phyloP scores from a whole-genome alignment of 2,113 vertebrate species.

The Sterna hirundo region DNA sequence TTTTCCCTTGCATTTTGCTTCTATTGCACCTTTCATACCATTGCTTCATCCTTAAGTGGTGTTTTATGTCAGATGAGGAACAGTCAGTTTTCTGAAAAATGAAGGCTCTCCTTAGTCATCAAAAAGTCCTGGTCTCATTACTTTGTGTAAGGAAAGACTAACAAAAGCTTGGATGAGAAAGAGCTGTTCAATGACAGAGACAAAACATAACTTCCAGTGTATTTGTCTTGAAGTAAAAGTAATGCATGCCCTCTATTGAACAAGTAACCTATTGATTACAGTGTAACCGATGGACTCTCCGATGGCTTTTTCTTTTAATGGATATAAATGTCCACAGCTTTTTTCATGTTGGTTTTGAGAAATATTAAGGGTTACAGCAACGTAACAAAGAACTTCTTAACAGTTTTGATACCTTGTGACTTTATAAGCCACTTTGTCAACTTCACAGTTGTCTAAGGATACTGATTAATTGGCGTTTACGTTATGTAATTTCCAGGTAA shows the following conservation, averaged over 20 bases:
- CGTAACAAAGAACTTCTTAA: background rate
- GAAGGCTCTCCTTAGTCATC: background rate
- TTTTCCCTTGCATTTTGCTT: background rate
- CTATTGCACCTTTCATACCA: background rate
- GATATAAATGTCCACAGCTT: background rate
- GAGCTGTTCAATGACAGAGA: background rate
- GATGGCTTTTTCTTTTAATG: background rate
- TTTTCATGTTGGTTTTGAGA: background rate
- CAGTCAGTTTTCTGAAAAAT: background rate
- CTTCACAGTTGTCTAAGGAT: background rate
- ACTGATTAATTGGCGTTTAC: background rate
- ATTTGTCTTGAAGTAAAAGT: conserved; percentile 7
- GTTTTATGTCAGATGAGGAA: background rate
- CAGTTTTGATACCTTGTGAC: background rate
- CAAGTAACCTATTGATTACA: conserved; percentile 24
- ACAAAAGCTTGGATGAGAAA: background rate
- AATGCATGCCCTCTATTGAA: background rate
- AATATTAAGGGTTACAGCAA: background rate
- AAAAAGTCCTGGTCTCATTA: background rate
- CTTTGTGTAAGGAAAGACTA: background rate
- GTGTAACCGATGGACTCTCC: background rate
- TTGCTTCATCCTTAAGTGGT: background rate
- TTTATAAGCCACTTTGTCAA: background rate
- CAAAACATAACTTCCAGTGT: background rate
- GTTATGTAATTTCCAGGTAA: background rate